These are phyloP conservation scores for Octomys mimax DNA, from an alignment of 2,797 vertebrate species.

Conservation along the genomic window DNA sequence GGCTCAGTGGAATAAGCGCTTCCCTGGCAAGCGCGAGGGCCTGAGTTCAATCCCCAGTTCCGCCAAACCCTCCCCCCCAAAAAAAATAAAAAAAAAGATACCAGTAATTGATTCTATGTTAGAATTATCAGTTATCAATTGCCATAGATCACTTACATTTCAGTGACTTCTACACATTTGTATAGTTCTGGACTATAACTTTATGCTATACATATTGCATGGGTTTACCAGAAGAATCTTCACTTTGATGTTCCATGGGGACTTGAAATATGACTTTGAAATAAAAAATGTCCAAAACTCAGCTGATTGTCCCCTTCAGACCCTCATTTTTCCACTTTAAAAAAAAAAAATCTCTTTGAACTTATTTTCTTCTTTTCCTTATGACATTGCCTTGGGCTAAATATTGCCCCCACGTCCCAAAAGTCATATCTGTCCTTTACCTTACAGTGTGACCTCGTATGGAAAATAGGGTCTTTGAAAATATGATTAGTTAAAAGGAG, in stretches of 20 bases:
- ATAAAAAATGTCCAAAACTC: not conserved
- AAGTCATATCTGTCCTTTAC: not conserved
- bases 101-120: not conserved
- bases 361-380: not conserved
- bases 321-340: not conserved
- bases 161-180: not conserved
- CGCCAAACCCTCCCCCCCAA: no score
- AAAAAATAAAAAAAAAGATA: not conserved
- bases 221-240: not conserved
- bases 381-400: not conserved
- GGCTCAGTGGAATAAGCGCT: no score
- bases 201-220: not conserved
- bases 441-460: constrained; percentile 20
- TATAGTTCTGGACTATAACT: not conserved
- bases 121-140: not conserved
- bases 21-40: no score
- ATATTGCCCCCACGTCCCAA: not conserved
- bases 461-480: not conserved
- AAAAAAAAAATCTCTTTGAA: not conserved
- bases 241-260: not conserved
- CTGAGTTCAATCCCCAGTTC: no score
- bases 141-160: not conserved
- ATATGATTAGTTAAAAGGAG: not conserved
- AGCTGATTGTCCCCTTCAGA: not conserved
- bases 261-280: not conserved